These are phyloP conservation scores for Eupristina koningsbergeri DNA, from an alignment of 1,140 invertebrate genomes.

Conservation along the genomic window DNA sequence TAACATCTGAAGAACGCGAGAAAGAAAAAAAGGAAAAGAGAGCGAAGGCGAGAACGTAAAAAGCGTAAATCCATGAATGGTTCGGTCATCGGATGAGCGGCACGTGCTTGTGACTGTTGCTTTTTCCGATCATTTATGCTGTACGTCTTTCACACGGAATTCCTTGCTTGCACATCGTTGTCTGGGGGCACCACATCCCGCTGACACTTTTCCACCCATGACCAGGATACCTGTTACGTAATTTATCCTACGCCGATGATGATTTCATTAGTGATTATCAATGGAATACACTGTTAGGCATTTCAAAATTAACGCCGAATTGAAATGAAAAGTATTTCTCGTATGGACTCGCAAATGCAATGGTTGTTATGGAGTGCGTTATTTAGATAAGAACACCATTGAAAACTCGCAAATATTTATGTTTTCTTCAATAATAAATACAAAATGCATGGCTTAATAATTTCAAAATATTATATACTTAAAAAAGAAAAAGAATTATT, in stretches of 20 bases:
- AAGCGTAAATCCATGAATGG: too few species aligned
- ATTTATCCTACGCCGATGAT: not conserved
- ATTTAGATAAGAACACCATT: not conserved
- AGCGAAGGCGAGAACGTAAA: too few species aligned
- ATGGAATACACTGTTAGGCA: not conserved
- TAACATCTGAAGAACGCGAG: not conserved
- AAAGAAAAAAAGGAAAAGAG: too few species aligned
- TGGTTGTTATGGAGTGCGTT: not conserved
- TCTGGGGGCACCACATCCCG: not conserved
- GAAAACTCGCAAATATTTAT: too few species aligned
- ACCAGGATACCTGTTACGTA: too few species aligned
- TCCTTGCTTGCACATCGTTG: not conserved
- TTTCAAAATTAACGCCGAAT: too few species aligned
- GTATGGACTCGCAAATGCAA: not conserved
- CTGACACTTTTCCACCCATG: not conserved
- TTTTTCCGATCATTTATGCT: not conserved
- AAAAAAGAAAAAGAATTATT: too few species aligned
- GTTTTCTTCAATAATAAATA: too few species aligned
- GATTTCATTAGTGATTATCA: not conserved
- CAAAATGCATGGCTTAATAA: too few species aligned
- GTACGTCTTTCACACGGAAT: not conserved
- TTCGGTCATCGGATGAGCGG: not conserved
- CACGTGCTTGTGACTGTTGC: slow-evolving; percentile 5
- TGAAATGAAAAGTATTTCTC: too few species aligned
- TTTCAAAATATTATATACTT: too few species aligned